Percentiles rank a stretch among this genome's conserved stretches.
Evolutionary conservation across 2,888 invertebrate genomes (phyloP).

Genomic region (Dorcus parallelipipedus): DNA sequence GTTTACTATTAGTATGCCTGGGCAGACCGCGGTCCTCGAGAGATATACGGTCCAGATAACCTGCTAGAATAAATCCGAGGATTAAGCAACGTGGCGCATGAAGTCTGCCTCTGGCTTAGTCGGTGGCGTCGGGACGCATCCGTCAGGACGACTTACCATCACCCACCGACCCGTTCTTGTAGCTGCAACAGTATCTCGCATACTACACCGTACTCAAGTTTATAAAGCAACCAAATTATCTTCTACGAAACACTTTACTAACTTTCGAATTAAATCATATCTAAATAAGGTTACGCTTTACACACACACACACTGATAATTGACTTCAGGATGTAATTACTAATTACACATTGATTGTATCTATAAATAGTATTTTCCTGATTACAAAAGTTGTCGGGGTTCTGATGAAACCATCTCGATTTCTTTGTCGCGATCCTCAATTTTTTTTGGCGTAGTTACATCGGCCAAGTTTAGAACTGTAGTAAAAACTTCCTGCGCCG

Average conservation of each 20-base stretch:
- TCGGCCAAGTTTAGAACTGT: conserved; percentile 41
- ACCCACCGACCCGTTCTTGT: background rate
- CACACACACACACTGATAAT: too few relatives aligned
- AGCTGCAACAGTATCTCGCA: background rate
- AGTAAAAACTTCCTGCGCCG: conserved; percentile 43
- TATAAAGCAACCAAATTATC: too few relatives aligned
- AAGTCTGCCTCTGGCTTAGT: conserved; percentile 31
- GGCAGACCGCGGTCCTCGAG: conserved; percentile 46
- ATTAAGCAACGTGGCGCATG: conserved; percentile 43
- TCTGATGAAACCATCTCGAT: conserved; percentile 29
- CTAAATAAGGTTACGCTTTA: too few relatives aligned
- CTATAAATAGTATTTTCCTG: too few relatives aligned
- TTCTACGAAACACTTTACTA: too few relatives aligned
- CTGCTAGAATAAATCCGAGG: conserved; percentile 49
- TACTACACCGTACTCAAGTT: too few relatives aligned
- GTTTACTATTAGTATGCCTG: conserved; percentile 49
- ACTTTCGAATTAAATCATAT: too few relatives aligned
- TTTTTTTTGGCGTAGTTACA: conserved; percentile 38
- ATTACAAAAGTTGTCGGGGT: too few relatives aligned
- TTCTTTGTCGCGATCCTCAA: conserved; percentile 43
- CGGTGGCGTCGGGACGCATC: conserved; percentile 14
- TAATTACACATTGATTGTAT: too few relatives aligned
- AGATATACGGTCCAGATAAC: conserved; percentile 51
- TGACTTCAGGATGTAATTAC: too few relatives aligned
- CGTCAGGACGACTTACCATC: conserved; percentile 12